Percentiles rank a stretch among this genome's conserved stretches.
Conservation (phyloP, 2,797 vertebrate genomes). For the Karalla daura region DNA sequence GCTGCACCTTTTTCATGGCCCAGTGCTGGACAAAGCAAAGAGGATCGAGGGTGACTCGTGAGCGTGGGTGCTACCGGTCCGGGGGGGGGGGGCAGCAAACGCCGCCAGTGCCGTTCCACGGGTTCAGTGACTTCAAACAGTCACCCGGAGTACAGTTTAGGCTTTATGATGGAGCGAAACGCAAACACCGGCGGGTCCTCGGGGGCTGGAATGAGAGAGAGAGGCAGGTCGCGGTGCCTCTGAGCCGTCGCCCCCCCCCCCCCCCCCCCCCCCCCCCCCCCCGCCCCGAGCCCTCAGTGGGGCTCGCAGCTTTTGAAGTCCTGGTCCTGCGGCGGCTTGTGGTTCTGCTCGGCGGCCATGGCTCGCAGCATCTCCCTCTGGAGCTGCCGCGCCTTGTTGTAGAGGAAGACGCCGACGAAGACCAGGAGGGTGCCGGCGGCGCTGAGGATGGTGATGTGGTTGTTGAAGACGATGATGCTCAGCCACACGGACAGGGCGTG, state of each 20-base stretch:
- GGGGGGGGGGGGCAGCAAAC: constrained; percentile 13
- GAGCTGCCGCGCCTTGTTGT: constrained; percentile 92
- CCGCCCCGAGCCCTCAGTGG: constrained; percentile 7
- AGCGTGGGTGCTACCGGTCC: neutral
- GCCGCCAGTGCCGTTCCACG: constrained; percentile 30
- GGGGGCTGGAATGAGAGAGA: constrained; percentile 11
- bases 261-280: too few species aligned
- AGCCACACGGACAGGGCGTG: constrained; percentile 97
- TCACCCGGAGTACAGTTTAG: neutral
- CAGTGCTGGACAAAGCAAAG: constrained; percentile 2
- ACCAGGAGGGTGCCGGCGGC: constrained; percentile 90
- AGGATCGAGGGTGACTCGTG: neutral
- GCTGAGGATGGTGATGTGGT: constrained; percentile 90
- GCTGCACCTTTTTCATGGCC: constrained; percentile 37
- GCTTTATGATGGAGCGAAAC: neutral
- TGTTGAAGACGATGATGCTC: constrained; percentile 95
- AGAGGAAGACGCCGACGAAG: constrained; percentile 90
- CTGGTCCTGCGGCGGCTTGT: constrained; percentile 59
- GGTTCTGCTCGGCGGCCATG: constrained; percentile 72
- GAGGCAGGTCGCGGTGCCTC: too few species aligned
- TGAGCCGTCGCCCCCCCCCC: too few species aligned
- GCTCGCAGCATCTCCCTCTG: constrained; percentile 86
- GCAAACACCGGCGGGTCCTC: neutral
- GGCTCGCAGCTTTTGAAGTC: constrained; percentile 41
- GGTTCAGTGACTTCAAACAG: constrained; percentile 22